A percentile compares a stretch with the other conserved stretches of the same genome.
These are phyloP conservation scores for Elaeidobius kamerunicus DNA, from an alignment of 2,888 invertebrate genomes.

Conservation along the genomic window DNA sequence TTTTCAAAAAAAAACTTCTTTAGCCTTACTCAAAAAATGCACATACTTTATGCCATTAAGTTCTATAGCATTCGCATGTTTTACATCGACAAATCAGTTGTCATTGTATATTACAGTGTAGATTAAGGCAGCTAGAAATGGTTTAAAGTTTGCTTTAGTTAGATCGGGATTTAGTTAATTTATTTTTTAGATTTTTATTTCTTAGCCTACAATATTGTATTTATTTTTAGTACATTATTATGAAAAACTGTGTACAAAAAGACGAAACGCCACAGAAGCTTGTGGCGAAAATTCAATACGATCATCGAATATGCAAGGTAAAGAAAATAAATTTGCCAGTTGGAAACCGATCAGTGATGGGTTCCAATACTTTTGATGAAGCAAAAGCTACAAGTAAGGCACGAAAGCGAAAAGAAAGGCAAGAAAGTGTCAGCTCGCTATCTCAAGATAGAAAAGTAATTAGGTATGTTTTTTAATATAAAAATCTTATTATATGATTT, in stretches of 20 bases:
- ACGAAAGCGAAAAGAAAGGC: constrained; percentile 62
- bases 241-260: constrained; percentile 34
- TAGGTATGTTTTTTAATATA: no score
- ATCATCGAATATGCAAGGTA: constrained; percentile 34
- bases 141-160: no score
- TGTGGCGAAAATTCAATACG: constrained; percentile 35
- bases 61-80: no score
- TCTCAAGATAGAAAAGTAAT: constrained; percentile 60
- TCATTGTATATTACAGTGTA: background rate
- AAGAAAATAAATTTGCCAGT: constrained; percentile 33
- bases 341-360: constrained; percentile 26
- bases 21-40: no score
- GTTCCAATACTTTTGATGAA: constrained; percentile 42
- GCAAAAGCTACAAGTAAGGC: constrained; percentile 48
- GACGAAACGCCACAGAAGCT: constrained; percentile 34
- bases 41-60: no score
- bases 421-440: constrained; percentile 57
- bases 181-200: background rate
- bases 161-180: background rate
- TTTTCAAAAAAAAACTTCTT: no score
- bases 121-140: background rate
- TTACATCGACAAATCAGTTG: background rate
- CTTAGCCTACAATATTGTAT: no score
- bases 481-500: no score
- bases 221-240: constrained; percentile 14